Evolutionary conservation across 1,140 invertebrate genomes (phyloP).

Genomic region (Drosophila sulfurigaster): DNA sequence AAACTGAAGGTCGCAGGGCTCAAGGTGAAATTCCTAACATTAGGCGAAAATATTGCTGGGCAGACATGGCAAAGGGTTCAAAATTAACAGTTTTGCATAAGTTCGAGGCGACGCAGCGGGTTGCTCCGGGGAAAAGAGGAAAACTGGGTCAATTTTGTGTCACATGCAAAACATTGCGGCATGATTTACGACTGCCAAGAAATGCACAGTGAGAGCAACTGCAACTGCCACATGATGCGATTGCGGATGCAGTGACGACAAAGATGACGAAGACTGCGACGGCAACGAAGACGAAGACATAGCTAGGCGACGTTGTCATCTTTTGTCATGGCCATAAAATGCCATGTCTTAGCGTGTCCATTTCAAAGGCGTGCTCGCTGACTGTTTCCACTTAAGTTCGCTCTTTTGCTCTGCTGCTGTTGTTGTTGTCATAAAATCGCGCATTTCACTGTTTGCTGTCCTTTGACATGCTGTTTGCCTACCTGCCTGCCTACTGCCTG

Average conservation of each 20-base stretch:
- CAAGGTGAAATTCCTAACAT: neutral
- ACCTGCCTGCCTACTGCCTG: slow-evolving; percentile 10
- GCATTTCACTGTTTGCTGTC: slow-evolving; percentile 71
- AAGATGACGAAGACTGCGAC: neutral
- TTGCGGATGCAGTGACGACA: slow-evolving; percentile 61
- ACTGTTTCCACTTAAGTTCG: slow-evolving; percentile 73
- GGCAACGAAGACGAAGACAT: neutral
- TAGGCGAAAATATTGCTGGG: neutral
- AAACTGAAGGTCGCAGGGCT: slow-evolving; percentile 40
- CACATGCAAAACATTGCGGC: slow-evolving; percentile 65
- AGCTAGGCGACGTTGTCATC: slow-evolving; percentile 48
- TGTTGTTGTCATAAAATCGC: slow-evolving; percentile 61
- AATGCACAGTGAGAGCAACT: slow-evolving; percentile 30
- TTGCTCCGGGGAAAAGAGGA: slow-evolving; percentile 20
- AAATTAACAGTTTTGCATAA: slow-evolving; percentile 20
- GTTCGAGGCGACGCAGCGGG: slow-evolving; percentile 35
- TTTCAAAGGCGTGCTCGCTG: slow-evolving; percentile 47
- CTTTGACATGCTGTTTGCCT: slow-evolving; percentile 57
- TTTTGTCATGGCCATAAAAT: slow-evolving; percentile 79
- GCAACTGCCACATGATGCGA: slow-evolving; percentile 25
- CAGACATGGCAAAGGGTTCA: slow-evolving; percentile 36
- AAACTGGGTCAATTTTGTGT: slow-evolving; percentile 67
- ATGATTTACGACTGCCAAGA: slow-evolving; percentile 71
- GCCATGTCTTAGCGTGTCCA: slow-evolving; percentile 42
- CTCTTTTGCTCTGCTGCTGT: neutral